phyloP scores from a whole-genome alignment of 2,888 invertebrate genomes.

The Camponotus fellah region DNA sequence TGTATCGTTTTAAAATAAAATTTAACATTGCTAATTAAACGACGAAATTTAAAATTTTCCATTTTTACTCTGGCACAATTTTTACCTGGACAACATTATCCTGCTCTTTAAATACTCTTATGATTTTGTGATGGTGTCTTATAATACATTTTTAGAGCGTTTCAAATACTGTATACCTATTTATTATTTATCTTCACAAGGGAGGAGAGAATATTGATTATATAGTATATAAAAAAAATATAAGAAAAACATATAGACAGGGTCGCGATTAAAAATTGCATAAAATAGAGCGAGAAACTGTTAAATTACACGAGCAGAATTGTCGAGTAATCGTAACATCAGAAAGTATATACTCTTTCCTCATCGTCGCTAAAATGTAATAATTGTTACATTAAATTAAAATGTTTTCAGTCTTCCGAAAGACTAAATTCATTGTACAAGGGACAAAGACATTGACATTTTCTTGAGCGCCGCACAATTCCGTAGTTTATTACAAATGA shows the following conservation, averaged over 20 bases:
- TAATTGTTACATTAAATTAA: conserved; percentile 41
- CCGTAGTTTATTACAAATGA: conserved; percentile 47
- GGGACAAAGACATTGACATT: conserved; percentile 39
- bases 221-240: background rate
- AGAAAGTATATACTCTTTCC: conserved; percentile 15
- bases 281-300: conserved; percentile 1
- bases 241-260: background rate
- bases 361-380: conserved; percentile 8
- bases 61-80: background rate
- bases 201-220: background rate
- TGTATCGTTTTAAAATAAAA: background rate
- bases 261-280: background rate
- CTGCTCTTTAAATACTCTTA: background rate
- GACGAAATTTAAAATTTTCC: background rate
- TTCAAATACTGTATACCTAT: background rate
- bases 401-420: conserved; percentile 35
- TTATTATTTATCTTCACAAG: background rate
- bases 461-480: conserved; percentile 42
- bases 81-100: background rate
- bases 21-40: conserved; percentile 5
- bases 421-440: conserved; percentile 46
- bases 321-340: conserved; percentile 36
- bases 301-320: background rate
- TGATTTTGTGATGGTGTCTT: background rate
- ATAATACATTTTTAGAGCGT: background rate